phyloP scores from a whole-genome alignment of 2,113 vertebrate species.

The Vicugna pacos region DNA sequence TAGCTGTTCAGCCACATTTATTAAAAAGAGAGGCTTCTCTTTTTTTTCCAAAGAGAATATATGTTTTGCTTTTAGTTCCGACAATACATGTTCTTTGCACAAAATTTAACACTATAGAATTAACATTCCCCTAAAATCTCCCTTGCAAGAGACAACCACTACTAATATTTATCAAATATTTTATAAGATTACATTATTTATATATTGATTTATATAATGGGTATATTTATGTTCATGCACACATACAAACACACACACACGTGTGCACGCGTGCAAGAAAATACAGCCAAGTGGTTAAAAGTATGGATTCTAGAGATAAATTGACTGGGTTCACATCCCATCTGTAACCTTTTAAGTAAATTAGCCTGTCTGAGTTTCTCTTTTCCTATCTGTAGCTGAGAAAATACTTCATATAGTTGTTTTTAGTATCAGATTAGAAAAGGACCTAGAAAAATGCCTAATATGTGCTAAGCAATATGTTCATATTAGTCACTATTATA shows the following conservation, averaged over 20 bases:
- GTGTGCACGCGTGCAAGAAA: neutral
- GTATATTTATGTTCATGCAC: neutral
- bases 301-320: neutral
- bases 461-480: neutral
- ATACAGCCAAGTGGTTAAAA: neutral
- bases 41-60: neutral
- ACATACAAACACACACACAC: neutral
- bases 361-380: neutral
- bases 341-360: neutral
- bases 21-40: neutral
- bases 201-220: neutral
- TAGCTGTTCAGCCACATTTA: neutral
- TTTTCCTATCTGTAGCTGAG: neutral
- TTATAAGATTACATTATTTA: neutral
- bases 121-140: neutral
- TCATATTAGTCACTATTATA: neutral
- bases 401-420: neutral
- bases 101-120: neutral
- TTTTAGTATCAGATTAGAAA: slow-evolving; percentile 51
- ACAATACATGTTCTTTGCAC: neutral
- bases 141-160: neutral
- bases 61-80: slow-evolving; percentile 3
- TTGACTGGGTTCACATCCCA: neutral
- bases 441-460: neutral
- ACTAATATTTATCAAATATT: neutral